phyloP scores from a whole-genome alignment of 1,140 invertebrate genomes.

The Neodiprion virginianus region DNA sequence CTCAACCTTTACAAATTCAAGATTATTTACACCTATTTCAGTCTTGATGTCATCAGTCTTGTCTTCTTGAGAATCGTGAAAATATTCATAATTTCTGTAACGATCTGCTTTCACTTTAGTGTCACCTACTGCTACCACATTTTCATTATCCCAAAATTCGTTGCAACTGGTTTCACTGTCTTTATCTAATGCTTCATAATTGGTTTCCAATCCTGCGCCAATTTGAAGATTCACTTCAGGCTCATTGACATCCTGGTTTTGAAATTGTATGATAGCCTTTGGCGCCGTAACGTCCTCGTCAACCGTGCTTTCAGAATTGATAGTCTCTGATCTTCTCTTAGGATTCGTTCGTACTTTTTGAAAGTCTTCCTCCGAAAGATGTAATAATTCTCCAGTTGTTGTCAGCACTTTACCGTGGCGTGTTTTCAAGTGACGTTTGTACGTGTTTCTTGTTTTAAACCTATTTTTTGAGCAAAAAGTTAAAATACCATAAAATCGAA shows the following conservation, averaged over 20 bases:
- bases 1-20: slow-evolving; percentile 10
- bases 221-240: slow-evolving; percentile 13
- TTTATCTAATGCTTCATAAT: slow-evolving; percentile 30
- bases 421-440: slow-evolving; percentile 69
- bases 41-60: slow-evolving; percentile 40
- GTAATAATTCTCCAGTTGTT: slow-evolving; percentile 64
- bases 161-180: not conserved
- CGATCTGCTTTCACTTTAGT: slow-evolving; percentile 23
- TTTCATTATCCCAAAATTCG: slow-evolving; percentile 6
- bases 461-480: slow-evolving; percentile 36
- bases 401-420: slow-evolving; percentile 69
- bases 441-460: slow-evolving; percentile 72
- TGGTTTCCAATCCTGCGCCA: slow-evolving; percentile 12
- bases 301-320: slow-evolving; percentile 21
- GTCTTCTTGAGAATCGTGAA: slow-evolving; percentile 30
- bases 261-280: slow-evolving; percentile 35
- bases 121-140: slow-evolving; percentile 26
- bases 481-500: slow-evolving; percentile 17
- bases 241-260: slow-evolving; percentile 16
- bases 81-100: slow-evolving; percentile 36
- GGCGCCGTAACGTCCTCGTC: slow-evolving; percentile 36
- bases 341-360: slow-evolving; percentile 62
- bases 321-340: slow-evolving; percentile 39
- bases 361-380: slow-evolving; percentile 66
- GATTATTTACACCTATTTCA: slow-evolving; percentile 38